A percentile compares a stretch with the other conserved stretches of the same genome.
Conservation (phyloP, 2,113 vertebrate species). For the Antennarius striatus region DNA sequence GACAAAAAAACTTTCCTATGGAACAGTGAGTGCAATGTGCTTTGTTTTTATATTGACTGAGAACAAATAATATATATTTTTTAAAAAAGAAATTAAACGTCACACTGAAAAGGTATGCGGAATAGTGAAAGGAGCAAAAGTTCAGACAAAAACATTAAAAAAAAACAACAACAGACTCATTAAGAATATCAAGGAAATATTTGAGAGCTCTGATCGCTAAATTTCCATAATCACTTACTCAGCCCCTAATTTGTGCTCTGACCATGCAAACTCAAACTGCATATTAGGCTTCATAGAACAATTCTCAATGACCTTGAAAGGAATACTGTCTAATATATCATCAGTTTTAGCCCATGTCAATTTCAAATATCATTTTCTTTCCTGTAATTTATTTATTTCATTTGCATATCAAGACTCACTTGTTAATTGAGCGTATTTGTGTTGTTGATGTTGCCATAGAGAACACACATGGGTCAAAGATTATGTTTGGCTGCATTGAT, state of each 20-base stretch:
- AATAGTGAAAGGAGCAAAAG: slow-evolving; percentile 80
- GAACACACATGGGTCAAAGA: slow-evolving; percentile 83
- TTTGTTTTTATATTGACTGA: slow-evolving; percentile 89
- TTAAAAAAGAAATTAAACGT: slow-evolving; percentile 85
- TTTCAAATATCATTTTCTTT: slow-evolving; percentile 78
- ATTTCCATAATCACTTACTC: slow-evolving; percentile 77
- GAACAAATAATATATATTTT: slow-evolving; percentile 89
- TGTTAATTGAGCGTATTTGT: slow-evolving; percentile 84
- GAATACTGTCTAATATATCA: slow-evolving; percentile 82
- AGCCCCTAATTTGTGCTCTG: slow-evolving; percentile 78
- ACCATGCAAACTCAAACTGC: slow-evolving; percentile 75
- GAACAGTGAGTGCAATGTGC: slow-evolving; percentile 88
- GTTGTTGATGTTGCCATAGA: slow-evolving; percentile 86
- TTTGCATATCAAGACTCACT: slow-evolving; percentile 84
- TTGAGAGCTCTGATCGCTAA: slow-evolving; percentile 77
- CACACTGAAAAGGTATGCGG: slow-evolving; percentile 84
- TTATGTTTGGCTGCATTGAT: slow-evolving; percentile 81
- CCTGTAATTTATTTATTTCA: slow-evolving; percentile 82
- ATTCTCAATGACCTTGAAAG: slow-evolving; percentile 77
- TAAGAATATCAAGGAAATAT: slow-evolving; percentile 70
- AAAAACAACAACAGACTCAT: slow-evolving; percentile 67
- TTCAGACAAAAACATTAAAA: slow-evolving; percentile 61
- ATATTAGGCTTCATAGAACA: slow-evolving; percentile 74
- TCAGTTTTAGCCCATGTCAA: slow-evolving; percentile 84
- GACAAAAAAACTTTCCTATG: slow-evolving; percentile 85